Evolutionary conservation across 2,797 vertebrate genomes (phyloP), one percentile per base, ranked within the genome.

Genomic region (Gephyroberyx darwinii): DNA sequence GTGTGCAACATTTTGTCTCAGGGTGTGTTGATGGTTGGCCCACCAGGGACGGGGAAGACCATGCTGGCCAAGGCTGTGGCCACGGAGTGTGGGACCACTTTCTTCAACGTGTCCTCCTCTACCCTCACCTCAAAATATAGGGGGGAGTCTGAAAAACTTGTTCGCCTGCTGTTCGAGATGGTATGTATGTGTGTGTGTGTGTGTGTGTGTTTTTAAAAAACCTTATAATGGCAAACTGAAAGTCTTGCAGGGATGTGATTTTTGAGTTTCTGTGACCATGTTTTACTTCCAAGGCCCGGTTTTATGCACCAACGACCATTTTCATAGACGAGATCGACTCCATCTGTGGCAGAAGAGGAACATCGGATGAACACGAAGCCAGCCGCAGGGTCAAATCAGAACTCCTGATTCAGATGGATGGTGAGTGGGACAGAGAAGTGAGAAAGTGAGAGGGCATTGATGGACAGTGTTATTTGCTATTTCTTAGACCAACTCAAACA

Each of bases 291-390:
- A 39, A 99, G 98, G 98, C 98, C 5, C 93, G 95, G 60, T 99
- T 97, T 93, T 99, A 99, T 41, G 97, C 98, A 0, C 98, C 98
- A 1, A 95, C 98, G 17, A 99, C 98, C 0, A 97, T 99, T 91
- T 99, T 99, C 90, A 97, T 99, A 62, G 98, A 99, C 26, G 98
- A 99, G 92, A 96, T 99, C 1, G 98, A 99, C 89, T 98, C 96
- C 43, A 98, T 99, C 85, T 99, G 98, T 81, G 95, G 97, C 74
- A 94, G 98, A 59, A 95, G 98, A 83, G 97, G 98, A 75, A 98
- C 96, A 0, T 98, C 96, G 0, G 96, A 99, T 0, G 98, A 99
- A 33, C 98, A 99, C 0, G 98, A 99, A 86, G 96, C 97, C 65
- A 99, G 98, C 84, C 96, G 98, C 61, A 93, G 98, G 86, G 97